Base-by-base conservation (phyloP, 2,888 invertebrate genomes). In the Alloscopus bannaensis region DNA sequence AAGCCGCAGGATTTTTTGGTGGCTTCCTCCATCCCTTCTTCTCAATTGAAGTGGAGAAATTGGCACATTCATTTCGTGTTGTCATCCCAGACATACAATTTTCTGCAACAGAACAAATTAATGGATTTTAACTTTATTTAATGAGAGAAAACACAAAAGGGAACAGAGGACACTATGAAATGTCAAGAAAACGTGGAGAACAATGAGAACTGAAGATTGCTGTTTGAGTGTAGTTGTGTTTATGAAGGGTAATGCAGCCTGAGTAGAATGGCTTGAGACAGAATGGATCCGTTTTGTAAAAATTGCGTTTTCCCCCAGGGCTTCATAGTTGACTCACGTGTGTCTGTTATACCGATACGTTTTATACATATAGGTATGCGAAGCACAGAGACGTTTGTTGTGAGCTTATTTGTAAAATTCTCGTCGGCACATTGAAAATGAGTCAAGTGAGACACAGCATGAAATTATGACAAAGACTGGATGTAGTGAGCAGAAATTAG, bases 71-170 rank as follows among this genome's bases (percentile, higher is more conserved):
- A 29, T 29, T 40, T 71, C 24, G n/a, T 22, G 2, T n/a, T 16
- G 16, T 28, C 57, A 28, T 57, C 16, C 16, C 52, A 24, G 55
- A 55, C 55, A 47, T 47, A 47, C 47, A 47, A 47, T 47, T 3
- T 47, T 47, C 47, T 47, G n/a, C 47, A n/a, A 47, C 26, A 55
- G 36, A 28, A 66, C 57, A 75, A 66, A 75, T 66, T 75, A 75
- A 66, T 66, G 73, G 66, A 75, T 66, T 75, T 72, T 64, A 72
- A n/a, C 40, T 75, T 66, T 75, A 75, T 64, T 75, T 75, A 75
- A 75, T 75, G 73, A 75, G 66, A 22, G 65, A 36, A 65, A 66
- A 66, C 59, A 65, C 65, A 75, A 66, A 31, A 24, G 45, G 55
- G 29, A 28, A 62, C n/a, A n/a, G n/a, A 31, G 36, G 59, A 59